Percentiles rank a stretch among this genome's conserved stretches.
These are phyloP conservation scores for Heliconius hortense DNA, from an alignment of 2,888 invertebrate genomes.

Conservation along the genomic window DNA sequence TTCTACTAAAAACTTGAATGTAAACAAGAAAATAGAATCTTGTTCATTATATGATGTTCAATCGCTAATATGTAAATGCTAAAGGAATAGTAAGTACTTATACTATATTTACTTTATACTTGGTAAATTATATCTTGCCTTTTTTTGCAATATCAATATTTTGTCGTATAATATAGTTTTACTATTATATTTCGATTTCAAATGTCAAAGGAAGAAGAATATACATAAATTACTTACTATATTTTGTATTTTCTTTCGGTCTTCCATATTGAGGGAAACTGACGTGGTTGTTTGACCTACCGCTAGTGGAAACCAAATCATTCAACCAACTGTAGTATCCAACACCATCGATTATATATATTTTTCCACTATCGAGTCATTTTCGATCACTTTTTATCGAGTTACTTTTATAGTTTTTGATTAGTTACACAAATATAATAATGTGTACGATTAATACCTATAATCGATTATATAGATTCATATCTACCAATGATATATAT, in stretches of 20 bases:
- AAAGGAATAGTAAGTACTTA: background rate
- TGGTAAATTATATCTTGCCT: background rate
- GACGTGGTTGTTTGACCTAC: background rate
- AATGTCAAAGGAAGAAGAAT: background rate
- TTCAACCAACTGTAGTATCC: background rate
- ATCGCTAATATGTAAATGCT: background rate
- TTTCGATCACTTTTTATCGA: background rate
- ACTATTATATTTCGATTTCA: background rate
- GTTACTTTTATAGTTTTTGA: background rate
- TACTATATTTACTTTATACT: too few species aligned
- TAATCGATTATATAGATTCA: background rate
- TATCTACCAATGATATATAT: constrained; percentile 5
- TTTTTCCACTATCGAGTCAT: background rate
- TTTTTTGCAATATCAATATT: background rate
- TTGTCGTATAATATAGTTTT: background rate
- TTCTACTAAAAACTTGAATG: background rate
- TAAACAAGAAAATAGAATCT: constrained; percentile 7
- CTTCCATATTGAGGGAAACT: background rate
- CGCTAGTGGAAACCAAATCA: too few species aligned
- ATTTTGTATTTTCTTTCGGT: too few species aligned
- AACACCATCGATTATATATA: background rate
- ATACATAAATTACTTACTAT: too few species aligned
- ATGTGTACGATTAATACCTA: background rate
- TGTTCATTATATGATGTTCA: background rate
- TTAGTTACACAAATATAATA: background rate